Conservation (phyloP, 2,888 invertebrate genomes). For the Dexiosoma caninum region DNA sequence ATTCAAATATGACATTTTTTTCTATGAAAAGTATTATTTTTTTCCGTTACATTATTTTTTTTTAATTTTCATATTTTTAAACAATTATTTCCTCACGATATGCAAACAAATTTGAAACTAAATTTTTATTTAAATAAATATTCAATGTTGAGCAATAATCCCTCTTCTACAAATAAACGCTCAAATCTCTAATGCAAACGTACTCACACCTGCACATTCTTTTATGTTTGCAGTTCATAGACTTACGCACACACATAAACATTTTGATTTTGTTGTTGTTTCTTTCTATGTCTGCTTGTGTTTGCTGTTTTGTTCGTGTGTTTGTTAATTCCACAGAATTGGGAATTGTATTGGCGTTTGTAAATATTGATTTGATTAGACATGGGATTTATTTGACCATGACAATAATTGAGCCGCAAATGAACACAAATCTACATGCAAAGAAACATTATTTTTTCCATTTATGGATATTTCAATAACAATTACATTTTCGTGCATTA, state of each 20-base stretch:
- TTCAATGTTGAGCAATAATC: not conserved
- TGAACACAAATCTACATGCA: not conserved
- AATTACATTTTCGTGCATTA: not conserved
- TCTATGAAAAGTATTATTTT: no score
- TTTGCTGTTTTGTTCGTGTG: not conserved
- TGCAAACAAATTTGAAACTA: not conserved
- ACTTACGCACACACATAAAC: not conserved
- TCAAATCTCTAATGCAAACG: not conserved
- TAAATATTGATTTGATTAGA: conserved; percentile 50
- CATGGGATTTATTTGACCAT: conserved; percentile 33
- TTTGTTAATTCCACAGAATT: not conserved
- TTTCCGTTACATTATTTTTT: no score
- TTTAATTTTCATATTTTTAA: no score
- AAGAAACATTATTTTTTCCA: not conserved
- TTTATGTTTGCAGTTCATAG: not conserved
- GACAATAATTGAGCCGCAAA: conserved; percentile 23
- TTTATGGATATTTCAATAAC: not conserved
- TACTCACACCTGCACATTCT: not conserved
- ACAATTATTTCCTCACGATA: no score
- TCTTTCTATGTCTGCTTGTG: not conserved
- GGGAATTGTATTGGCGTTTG: not conserved
- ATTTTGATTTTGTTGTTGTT: no score
- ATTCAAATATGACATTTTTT: no score
- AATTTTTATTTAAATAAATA: not conserved
- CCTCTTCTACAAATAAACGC: not conserved